Evolutionary conservation across 2,113 vertebrate genomes (phyloP), one percentile per base, ranked within the genome.

Genomic region (Halichoeres trimaculatus): DNA sequence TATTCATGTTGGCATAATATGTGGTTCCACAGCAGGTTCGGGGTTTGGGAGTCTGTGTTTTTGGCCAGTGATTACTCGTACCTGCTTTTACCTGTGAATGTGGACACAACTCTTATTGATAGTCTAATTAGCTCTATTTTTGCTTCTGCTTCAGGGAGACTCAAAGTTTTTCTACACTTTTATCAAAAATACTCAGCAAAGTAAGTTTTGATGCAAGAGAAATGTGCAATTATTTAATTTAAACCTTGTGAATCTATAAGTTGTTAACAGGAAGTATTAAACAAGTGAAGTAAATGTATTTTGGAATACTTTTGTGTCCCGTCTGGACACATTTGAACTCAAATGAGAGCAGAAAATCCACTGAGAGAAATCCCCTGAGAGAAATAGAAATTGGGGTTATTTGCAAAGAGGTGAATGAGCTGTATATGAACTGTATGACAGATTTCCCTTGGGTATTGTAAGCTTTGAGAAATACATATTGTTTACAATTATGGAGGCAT

Each of bases 361-460:
- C 66, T 69, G 78, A 64, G 69, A 76, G 60, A 82, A 74, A 69
- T 55, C n/a, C 14, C 61, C 66, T 69, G 78, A 64, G 69, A 76
- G 60, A 82, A 74, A 69, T 55, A 77, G 70, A 74, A 63, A 74
- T 52, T 53, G 47, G 81, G 76, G 77, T 74, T 64, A 48, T 84
- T 71, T 82, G 69, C 36, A 24, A 54, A 56, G 64, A 80, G 54
- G 45, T 70, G 79, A 88, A 86, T 89, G 78, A 86, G 78, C 62
- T 65, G 38, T 40, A 69, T 65, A 68, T 20, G 23, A 23, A 16
- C 50, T 56, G 50, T 53, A 23, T 24, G 76, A 73, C 66, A 48
- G 80, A 3, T 74, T 66, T 70, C 36, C 80, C 70, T 60, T 36
- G 57, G 70, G 76, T 75, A 78, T 62, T 70, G 40, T 73, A 71